Percentiles rank a stretch among this genome's conserved stretches.
These are phyloP conservation scores for Aricia artaxerxes DNA, from an alignment of 2,888 invertebrate genomes.

Conservation along the genomic window DNA sequence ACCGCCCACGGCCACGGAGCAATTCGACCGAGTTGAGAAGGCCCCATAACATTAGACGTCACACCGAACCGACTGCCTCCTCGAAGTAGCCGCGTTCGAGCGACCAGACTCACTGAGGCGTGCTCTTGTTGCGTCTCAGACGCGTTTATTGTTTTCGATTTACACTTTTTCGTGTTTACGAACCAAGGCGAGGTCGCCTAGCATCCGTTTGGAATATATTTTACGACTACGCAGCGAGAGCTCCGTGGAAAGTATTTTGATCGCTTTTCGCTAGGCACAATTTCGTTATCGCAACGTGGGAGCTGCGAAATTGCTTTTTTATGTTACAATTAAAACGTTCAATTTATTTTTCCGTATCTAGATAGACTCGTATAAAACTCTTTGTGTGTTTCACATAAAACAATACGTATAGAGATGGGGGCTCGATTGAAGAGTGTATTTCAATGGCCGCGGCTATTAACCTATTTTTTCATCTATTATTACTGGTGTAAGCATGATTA, in stretches of 20 bases:
- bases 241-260: slow-evolving; percentile 30
- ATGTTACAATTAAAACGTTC: slow-evolving; percentile 29
- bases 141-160: slow-evolving; percentile 72
- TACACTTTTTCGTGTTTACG: slow-evolving; percentile 73
- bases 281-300: slow-evolving; percentile 21
- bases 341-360: slow-evolving; percentile 5
- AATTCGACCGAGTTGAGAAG: slow-evolving; percentile 59
- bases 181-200: slow-evolving; percentile 64
- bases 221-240: slow-evolving; percentile 47
- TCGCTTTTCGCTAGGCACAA: slow-evolving; percentile 11
- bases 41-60: slow-evolving; percentile 48
- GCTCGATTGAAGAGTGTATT: slow-evolving; percentile 7
- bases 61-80: slow-evolving; percentile 46
- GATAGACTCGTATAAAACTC: not conserved
- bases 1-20: slow-evolving; percentile 71
- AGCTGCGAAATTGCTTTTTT: slow-evolving; percentile 24
- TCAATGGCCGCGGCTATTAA: slow-evolving; percentile 3
- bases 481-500: not conserved
- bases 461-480: slow-evolving; percentile 6
- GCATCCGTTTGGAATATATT: slow-evolving; percentile 65
- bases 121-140: slow-evolving; percentile 55
- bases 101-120: slow-evolving; percentile 52
- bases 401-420: slow-evolving; percentile 3
- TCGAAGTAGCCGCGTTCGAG: slow-evolving; percentile 47
- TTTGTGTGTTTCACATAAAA: slow-evolving; percentile 21